Evolutionary conservation across 2,113 vertebrate species (phyloP).

Genomic region (Corapipo altera): DNA sequence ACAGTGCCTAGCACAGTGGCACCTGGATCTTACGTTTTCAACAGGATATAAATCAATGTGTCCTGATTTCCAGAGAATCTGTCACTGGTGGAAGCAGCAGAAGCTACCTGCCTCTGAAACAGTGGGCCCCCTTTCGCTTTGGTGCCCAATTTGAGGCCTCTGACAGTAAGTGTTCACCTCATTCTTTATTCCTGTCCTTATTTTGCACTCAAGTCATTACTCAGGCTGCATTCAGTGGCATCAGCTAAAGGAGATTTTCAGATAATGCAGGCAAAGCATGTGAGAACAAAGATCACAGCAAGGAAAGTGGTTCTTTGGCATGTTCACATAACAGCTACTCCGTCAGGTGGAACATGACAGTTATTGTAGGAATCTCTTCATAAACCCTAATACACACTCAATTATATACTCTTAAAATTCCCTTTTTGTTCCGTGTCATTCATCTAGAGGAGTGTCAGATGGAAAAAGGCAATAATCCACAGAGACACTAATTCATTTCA

Average conservation of each 20-base stretch:
- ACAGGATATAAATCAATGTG: not conserved
- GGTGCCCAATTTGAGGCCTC: not conserved
- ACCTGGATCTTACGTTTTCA: not conserved
- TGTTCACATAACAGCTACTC: conserved; percentile 64
- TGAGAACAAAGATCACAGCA: conserved; percentile 48
- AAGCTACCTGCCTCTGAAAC: not conserved
- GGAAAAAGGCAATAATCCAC: conserved; percentile 59
- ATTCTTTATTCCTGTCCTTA: conserved; percentile 29
- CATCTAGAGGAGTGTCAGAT: conserved; percentile 70
- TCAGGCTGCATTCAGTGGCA: conserved; percentile 23
- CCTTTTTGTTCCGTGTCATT: conserved; percentile 59
- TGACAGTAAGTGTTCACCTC: conserved; percentile 23
- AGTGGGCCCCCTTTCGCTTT: not conserved
- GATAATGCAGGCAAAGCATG: conserved; percentile 48
- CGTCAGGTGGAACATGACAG: conserved; percentile 57
- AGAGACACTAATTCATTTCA: conserved; percentile 66
- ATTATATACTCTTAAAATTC: conserved; percentile 71
- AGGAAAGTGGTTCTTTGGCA: conserved; percentile 38
- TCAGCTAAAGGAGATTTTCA: conserved; percentile 33
- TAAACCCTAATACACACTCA: conserved; percentile 68
- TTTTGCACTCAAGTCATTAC: conserved; percentile 50
- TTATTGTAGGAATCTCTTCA: conserved; percentile 67
- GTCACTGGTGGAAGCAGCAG: not conserved
- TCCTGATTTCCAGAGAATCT: not conserved
- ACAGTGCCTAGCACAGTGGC: not conserved